These are phyloP conservation scores for Ormyrus thymus DNA, from an alignment of 2,888 invertebrate genomes.

Conservation along the genomic window DNA sequence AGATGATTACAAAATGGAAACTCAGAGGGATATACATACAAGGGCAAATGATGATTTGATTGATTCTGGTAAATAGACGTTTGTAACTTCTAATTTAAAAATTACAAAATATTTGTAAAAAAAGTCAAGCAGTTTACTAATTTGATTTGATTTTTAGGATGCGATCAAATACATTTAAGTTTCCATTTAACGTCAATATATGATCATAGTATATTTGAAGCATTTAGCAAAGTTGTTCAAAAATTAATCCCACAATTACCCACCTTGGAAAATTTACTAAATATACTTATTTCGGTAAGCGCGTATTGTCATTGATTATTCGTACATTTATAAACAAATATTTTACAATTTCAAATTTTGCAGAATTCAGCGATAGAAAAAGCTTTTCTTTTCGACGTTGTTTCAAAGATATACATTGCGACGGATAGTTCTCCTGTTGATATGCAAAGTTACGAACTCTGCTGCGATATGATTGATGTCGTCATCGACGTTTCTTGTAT, in stretches of 20 bases:
- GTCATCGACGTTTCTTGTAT: slow-evolving; percentile 99
- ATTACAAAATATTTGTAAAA: too few species aligned
- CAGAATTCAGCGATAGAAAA: slow-evolving; percentile 99
- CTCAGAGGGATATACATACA: slow-evolving; percentile 98
- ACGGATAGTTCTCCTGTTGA: slow-evolving; percentile 99
- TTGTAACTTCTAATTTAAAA: slow-evolving; percentile 3
- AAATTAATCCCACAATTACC: slow-evolving; percentile 98
- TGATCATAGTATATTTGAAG: slow-evolving; percentile 99
- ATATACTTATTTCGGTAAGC: slow-evolving; percentile 97
- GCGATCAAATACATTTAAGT: slow-evolving; percentile 91
- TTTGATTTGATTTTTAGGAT: slow-evolving; percentile 73
- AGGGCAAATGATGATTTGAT: slow-evolving; percentile 95
- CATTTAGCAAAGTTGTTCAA: slow-evolving; percentile 99
- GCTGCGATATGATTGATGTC: slow-evolving; percentile 99
- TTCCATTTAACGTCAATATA: slow-evolving; percentile 99
- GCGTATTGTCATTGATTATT: neutral
- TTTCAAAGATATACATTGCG: slow-evolving; percentile 99
- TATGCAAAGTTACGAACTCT: slow-evolving; percentile 99
- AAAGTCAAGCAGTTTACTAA: too few species aligned
- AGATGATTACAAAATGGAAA: slow-evolving; percentile 99
- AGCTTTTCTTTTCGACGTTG: slow-evolving; percentile 99
- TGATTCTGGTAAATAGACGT: slow-evolving; percentile 82
- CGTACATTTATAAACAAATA: slow-evolving; percentile 14
- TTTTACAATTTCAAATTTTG: slow-evolving; percentile 65
- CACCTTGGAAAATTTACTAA: slow-evolving; percentile 96